phyloP scores from a whole-genome alignment of 2,113 vertebrate species.

The Nipponia nippon region DNA sequence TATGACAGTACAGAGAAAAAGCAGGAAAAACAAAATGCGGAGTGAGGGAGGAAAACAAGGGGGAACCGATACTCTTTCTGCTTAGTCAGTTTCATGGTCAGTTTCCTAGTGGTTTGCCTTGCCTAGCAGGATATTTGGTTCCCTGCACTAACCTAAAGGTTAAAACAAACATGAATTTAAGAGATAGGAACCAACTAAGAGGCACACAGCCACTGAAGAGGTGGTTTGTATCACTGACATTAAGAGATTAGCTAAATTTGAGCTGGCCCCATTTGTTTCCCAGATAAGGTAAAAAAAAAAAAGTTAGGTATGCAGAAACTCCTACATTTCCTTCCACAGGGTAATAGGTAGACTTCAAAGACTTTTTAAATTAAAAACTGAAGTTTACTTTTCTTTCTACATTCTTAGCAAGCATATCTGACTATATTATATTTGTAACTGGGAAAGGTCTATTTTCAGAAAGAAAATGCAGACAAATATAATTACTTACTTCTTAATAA shows the following conservation, averaged over 20 bases:
- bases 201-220: background rate
- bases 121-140: background rate
- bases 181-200: background rate
- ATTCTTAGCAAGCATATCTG: background rate
- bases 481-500: background rate
- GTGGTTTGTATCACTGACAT: background rate
- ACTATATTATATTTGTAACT: background rate
- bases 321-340: background rate
- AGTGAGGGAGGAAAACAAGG: background rate
- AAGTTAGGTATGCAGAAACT: background rate
- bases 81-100: background rate
- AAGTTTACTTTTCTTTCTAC: background rate
- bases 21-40: background rate
- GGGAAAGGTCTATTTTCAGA: background rate
- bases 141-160: background rate
- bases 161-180: background rate
- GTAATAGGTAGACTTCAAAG: background rate
- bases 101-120: background rate
- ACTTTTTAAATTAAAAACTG: background rate
- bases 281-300: background rate
- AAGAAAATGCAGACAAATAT: background rate
- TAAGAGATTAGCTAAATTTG: background rate
- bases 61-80: background rate
- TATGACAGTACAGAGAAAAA: background rate
- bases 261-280: background rate